Evolutionary conservation across 1,140 invertebrate species (phyloP).

Genomic region (Lasioglossum baleicum): DNA sequence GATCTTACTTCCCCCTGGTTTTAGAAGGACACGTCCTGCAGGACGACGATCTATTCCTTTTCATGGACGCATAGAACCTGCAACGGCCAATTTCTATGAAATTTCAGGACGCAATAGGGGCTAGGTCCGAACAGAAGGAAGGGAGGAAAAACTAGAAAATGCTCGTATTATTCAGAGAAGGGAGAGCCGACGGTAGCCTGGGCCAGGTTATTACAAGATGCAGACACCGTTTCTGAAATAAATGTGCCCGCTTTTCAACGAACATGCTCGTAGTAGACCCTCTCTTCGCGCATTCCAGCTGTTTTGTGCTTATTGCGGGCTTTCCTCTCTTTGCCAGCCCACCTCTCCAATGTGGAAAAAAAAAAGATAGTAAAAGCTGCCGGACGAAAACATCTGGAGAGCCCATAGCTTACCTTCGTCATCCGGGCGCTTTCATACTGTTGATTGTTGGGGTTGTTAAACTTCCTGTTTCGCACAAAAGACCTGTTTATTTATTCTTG

Average conservation of each 20-base stretch:
- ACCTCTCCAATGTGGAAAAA: conserved; percentile 19
- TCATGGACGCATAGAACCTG: not conserved
- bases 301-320: conserved; percentile 34
- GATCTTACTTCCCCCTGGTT: no score
- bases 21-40: not conserved
- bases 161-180: conserved; percentile 1
- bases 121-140: not conserved
- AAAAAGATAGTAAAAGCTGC: conserved; percentile 28
- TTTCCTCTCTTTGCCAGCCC: not conserved
- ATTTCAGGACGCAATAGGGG: not conserved
- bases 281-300: conserved; percentile 7
- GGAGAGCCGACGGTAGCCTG: conserved; percentile 20
- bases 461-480: not conserved
- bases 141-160: not conserved
- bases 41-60: not conserved
- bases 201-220: conserved; percentile 52
- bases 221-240: conserved; percentile 57
- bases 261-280: conserved; percentile 28
- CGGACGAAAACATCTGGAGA: conserved; percentile 19
- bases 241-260: conserved; percentile 49
- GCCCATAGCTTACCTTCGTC: not conserved
- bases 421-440: not conserved
- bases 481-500: conserved; percentile 1
- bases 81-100: not conserved
- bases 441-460: not conserved